Evolutionary conservation across 30 jellyfish, hydroid and myxozoan species (phyloP).

Genomic region (Aurelia aurita complex sp. Pacific): DNA sequence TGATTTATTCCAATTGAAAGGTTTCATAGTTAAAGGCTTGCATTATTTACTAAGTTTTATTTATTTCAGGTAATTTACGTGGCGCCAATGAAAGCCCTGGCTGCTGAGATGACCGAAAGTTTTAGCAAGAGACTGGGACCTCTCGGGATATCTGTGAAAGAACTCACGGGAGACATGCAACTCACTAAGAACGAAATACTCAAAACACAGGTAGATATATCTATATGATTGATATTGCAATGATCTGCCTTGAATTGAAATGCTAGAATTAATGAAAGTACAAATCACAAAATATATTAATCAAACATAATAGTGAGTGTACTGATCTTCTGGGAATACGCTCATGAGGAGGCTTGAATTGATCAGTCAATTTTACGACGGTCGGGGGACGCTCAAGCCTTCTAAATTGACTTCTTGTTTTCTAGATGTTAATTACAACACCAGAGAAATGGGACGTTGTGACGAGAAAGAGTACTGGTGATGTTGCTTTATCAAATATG

Average conservation of each 20-base stretch:
- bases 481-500: conserved; percentile 89
- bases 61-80: conserved; percentile 83
- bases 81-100: conserved; percentile 99
- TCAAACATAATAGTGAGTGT: too few relatives aligned
- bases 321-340: too few relatives aligned
- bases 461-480: conserved; percentile 96
- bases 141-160: conserved; percentile 87
- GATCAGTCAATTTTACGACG: too few relatives aligned
- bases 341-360: too few relatives aligned
- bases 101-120: conserved; percentile 97
- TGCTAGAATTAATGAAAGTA: too few relatives aligned
- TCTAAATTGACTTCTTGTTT: neutral
- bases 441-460: conserved; percentile 99
- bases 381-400: too few relatives aligned
- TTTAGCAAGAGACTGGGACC: conserved; percentile 85
- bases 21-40: too few relatives aligned
- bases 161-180: conserved; percentile 98
- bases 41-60: neutral
- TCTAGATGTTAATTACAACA: conserved; percentile 95
- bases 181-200: conserved; percentile 88
- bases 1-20: too few relatives aligned
- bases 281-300: too few relatives aligned
- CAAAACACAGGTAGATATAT: conserved; percentile 81
- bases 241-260: too few relatives aligned
- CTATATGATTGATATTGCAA: too few relatives aligned